A percentile compares a stretch with the other conserved stretches of the same genome.
Conservation (phyloP, 2,113 vertebrate species). For the Nesogale talazaci region DNA sequence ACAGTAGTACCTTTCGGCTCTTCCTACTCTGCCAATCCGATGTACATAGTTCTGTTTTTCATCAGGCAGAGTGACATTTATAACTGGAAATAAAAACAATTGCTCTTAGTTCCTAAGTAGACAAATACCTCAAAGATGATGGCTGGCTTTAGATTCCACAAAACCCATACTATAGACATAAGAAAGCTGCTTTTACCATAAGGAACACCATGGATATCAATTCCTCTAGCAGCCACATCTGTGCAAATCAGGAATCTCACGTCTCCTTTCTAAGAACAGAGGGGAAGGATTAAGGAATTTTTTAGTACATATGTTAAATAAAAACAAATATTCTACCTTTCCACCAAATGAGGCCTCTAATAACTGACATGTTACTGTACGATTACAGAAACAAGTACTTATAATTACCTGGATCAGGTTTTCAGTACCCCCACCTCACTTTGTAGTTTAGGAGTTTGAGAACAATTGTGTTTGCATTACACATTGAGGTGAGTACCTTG, state of each 20-base stretch:
- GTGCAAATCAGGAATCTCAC: slow-evolving; percentile 97
- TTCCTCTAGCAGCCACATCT: slow-evolving; percentile 98
- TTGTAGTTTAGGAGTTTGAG: neutral
- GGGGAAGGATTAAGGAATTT: neutral
- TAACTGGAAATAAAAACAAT: slow-evolving; percentile 87
- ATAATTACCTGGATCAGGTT: neutral
- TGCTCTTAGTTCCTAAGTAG: neutral
- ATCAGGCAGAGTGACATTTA: slow-evolving; percentile 98
- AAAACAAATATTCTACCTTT: neutral
- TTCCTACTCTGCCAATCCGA: slow-evolving; percentile 96
- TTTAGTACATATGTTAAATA: neutral
- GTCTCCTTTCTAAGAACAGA: slow-evolving; percentile 90
- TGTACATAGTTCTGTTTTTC: slow-evolving; percentile 99
- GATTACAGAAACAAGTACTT: neutral
- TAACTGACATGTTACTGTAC: neutral
- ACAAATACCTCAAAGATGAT: neutral
- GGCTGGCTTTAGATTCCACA: neutral
- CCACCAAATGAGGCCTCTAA: neutral
- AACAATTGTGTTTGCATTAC: too few relatives aligned
- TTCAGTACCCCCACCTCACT: neutral
- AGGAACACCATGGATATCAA: slow-evolving; percentile 96
- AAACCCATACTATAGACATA: neutral
- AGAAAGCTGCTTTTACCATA: slow-evolving; percentile 89
- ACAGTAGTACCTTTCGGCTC: slow-evolving; percentile 93
- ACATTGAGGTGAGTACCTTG: neutral